Base-by-base conservation (phyloP, 92 coral and sea anemone species). In the Epizoanthus stellaris region DNA sequence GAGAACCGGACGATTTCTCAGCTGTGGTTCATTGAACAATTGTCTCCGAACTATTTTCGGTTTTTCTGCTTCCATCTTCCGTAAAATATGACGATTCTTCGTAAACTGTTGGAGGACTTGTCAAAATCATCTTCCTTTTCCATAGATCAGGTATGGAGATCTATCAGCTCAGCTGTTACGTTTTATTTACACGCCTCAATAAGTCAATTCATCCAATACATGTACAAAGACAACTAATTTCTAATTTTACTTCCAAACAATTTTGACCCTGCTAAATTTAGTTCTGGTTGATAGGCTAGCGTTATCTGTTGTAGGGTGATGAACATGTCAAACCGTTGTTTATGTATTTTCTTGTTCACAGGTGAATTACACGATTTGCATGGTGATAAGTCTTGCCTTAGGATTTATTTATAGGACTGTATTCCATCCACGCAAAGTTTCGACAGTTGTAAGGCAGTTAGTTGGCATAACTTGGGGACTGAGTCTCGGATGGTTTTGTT, bases 381-480 rank as follows among this genome's bases (percentile, higher is more conserved):
- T 79, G 83, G 8, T 43, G 72, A 16, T 45, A 1, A 62, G 83
- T 4, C 71, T 79, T 1, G 71, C 83, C 0, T 60, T 79, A 11
- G 83, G 83, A 0, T 61, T 45, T 12, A 15, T 79, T 20, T 79
- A 79, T 53, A 45, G 72, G 1, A 39, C 66, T 21, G 5, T 45
- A 6, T 19, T 79, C 8, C 83, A 79, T 63, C 83, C 83, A 3
- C 47, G 72, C 42, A 70, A 40, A 34, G 72, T 63, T 43, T 63
- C 83, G n/a, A 57, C 83, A 21, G 39, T 42, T 4, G 72, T 79
- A 8, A 79, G 83, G 53, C 83, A 79, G 16, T 40, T 79, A 20
- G 62, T 79, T 79, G 83, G 83, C 23, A 45, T 79, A 63, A 42
- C 43, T 14, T 79, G 83, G 83, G 83, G 83, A 17, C 61, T 79